Base-by-base conservation (phyloP, 1,140 invertebrate genomes). In the Tetraneura akinire region DNA sequence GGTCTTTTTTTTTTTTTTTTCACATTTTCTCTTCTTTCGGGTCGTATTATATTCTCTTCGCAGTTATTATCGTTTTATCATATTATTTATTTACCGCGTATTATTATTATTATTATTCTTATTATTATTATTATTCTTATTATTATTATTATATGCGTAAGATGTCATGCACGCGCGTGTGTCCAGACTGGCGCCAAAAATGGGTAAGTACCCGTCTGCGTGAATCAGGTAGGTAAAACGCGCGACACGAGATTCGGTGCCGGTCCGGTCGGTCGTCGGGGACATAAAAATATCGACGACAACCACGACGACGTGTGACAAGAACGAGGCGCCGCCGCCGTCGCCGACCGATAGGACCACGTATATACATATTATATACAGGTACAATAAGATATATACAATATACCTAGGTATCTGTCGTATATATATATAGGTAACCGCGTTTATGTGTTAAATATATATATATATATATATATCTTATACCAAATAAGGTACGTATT, bases 111-210 rank as follows among this genome's bases (percentile, higher is more conserved):
- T 37, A 37, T 37, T 37, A 37, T 37, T 4, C 32, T 4, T 37
- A 37, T 4, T 37, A 37, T 4, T 37, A 37, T 37, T 4, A n/a
- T n/a, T n/a, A n/a, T n/a, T n/a, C n/a, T n/a, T n/a, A n/a, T n/a
- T 37, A 37, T 4, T 37, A 37, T 37, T 37, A 37, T 37, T 8
- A 8, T 37, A 37, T 37, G 8, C 32, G 8, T 8, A n/a, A 37
- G 3, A 37, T 8, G 3, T 37, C 3, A 3, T 37, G 11, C 5
- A 16, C 23, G 32, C 45, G 18, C 29, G 37, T 60, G 32, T 26
- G 55, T 45, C 74, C 55, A 78, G 74, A 78, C 74, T 78, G 74
- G 74, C 74, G 74, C 74, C 74, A 78, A 62, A 78, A 78, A 45
- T 26, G 74, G 55, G 74, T 78, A 78, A 60, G 21, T 45, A 57